Base-by-base conservation (phyloP, 2,888 invertebrate species). In the Drosophila colorata region DNA sequence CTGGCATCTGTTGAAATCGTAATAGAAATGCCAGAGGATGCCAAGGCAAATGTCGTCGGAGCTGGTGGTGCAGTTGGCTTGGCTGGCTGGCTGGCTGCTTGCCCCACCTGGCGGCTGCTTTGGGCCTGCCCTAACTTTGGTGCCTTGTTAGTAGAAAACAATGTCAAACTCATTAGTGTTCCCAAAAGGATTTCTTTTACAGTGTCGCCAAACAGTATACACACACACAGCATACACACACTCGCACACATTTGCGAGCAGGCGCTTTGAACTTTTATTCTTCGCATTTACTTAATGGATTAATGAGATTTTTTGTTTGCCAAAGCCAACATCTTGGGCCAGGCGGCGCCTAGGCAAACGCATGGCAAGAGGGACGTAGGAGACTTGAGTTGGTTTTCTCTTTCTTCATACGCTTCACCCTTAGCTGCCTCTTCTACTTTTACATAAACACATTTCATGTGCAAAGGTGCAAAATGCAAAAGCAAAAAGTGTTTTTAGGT, bases 141-240 rank as follows among this genome's bases (percentile, higher is more conserved):
- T 74, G 87, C 88, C 83, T 84, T 84, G 83, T 84, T 84, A 88
- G 83, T 74, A 83, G 88, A 81, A 89, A 87, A 89, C 87, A 87
- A 89, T 87, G 87, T 87, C 88, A 87, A 87, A 87, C 87, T 87
- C 87, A 87, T 87, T 87, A 87, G 90, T 87, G 90, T 80, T 86
- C 85, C 85, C 85, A 87, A 86, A 86, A 86, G 85, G 85, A 79
- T 86, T 85, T 86, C 85, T 84, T 77, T 85, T 77, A 85, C 83
- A 85, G 67, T 80, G 77, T 74, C 71, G 78, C 70, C 80, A 78
- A 69, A 69, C 72, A 75, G 77, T 70, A 55, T 71, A 69, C 74
- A 69, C 64, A 74, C 79, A 69, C 73, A 67, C 73, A 69, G n/a
- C 55, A 52, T 66, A 51, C 61, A 59, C 66, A 57, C 58, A 59